A percentile compares a stretch with the other conserved stretches of the same genome.
phyloP scores from a whole-genome alignment of 2,797 vertebrate species.

The Cossypha dichroa region DNA sequence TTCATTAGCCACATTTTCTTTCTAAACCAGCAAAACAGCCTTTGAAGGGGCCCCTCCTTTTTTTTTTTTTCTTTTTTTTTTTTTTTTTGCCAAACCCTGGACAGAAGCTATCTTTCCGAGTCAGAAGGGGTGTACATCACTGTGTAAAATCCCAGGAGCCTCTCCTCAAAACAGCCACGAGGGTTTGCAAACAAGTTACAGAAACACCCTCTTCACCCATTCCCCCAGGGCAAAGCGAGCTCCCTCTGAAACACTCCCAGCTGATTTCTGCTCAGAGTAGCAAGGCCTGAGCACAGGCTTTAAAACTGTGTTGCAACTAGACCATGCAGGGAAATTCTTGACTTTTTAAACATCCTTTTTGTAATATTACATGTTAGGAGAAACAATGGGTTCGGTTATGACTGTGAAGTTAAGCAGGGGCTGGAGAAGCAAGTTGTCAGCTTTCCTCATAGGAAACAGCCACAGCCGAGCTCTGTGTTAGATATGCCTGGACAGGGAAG shows the following conservation, averaged over 20 bases:
- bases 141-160: background rate
- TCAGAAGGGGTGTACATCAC: conserved; percentile 9
- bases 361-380: background rate
- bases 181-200: conserved; percentile 44
- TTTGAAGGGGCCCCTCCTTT: background rate
- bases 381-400: background rate
- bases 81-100: background rate
- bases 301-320: background rate
- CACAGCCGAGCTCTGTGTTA: background rate
- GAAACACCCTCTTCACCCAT: conserved; percentile 7
- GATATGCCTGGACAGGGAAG: background rate
- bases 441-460: background rate
- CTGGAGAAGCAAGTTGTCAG: background rate
- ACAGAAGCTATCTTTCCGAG: conserved; percentile 15
- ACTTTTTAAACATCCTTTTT: background rate
- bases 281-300: background rate
- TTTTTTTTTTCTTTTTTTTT: background rate
- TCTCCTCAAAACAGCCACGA: conserved; percentile 22
- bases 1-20: background rate
- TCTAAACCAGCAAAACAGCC: background rate
- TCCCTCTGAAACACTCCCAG: background rate
- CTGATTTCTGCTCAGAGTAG: background rate
- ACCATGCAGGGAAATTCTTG: background rate
- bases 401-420: background rate
- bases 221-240: background rate